phyloP scores from a whole-genome alignment of 2,797 vertebrate genomes.

The Sebastes matsubarae region DNA sequence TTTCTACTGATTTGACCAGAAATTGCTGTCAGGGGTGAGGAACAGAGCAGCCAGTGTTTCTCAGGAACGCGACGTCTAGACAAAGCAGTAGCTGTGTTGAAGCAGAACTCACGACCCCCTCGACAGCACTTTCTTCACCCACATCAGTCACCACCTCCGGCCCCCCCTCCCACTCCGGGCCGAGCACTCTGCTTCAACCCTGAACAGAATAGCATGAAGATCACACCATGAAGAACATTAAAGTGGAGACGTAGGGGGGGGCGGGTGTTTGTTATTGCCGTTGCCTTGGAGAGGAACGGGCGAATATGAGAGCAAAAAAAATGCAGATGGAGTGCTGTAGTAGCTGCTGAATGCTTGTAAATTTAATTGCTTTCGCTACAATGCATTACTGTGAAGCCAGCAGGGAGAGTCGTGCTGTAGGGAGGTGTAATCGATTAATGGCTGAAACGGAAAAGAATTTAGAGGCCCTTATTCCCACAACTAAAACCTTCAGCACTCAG shows the following conservation, averaged over 20 bases:
- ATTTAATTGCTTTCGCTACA: constrained; percentile 59
- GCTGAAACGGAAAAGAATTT: constrained; percentile 9
- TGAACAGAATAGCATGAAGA: neutral
- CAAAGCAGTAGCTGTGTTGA: constrained; percentile 62
- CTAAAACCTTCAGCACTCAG: constrained; percentile 16
- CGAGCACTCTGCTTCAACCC: neutral
- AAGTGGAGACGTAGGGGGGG: neutral
- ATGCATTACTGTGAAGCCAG: constrained; percentile 50
- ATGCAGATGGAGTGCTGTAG: constrained; percentile 19
- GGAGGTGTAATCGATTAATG: constrained; percentile 59
- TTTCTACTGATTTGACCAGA: constrained; percentile 33
- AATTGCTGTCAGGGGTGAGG: constrained; percentile 18
- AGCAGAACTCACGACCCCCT: constrained; percentile 26
- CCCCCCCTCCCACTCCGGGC: neutral
- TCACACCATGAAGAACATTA: neutral
- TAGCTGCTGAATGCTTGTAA: constrained; percentile 63
- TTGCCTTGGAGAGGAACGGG: constrained; percentile 16
- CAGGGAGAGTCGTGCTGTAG: constrained; percentile 40
- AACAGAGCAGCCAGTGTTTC: constrained; percentile 59
- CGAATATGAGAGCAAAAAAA: neutral
- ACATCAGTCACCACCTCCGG: constrained; percentile 43
- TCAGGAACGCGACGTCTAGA: constrained; percentile 30
- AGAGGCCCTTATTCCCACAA: constrained; percentile 31
- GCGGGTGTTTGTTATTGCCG: constrained; percentile 3
- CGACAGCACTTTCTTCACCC: constrained; percentile 44